phyloP scores from a whole-genome alignment of 2,888 invertebrate species.

The Eristalis arbustorum region DNA sequence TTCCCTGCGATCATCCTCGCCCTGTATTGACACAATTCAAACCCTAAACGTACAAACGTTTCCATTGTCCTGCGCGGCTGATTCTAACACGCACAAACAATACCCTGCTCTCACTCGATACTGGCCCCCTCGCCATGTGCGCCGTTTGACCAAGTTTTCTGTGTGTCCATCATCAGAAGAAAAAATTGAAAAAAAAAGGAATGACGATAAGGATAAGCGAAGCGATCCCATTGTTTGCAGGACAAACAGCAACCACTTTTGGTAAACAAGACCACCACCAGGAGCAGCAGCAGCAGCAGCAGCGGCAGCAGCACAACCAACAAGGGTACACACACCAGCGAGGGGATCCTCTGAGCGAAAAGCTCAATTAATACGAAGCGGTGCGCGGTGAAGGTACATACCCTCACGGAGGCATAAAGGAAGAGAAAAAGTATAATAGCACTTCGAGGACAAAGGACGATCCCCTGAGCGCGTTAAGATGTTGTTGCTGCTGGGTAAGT shows the following conservation, averaged over 20 bases:
- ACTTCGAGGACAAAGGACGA: slow-evolving; percentile 43
- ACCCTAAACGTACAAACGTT: neutral
- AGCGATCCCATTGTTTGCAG: slow-evolving; percentile 20
- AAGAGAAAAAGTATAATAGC: slow-evolving; percentile 25
- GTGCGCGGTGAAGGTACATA: neutral
- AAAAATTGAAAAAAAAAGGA: neutral
- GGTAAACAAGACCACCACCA: slow-evolving; percentile 7
- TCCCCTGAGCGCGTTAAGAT: slow-evolving; percentile 36
- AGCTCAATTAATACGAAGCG: slow-evolving; percentile 39
- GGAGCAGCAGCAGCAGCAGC: neutral
- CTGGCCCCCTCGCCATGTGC: neutral
- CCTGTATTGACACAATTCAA: neutral
- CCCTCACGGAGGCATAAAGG: neutral
- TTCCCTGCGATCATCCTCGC: neutral
- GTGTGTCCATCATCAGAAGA: neutral
- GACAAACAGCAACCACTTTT: slow-evolving; percentile 29
- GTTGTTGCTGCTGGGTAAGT: slow-evolving; percentile 21
- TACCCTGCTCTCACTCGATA: neutral
- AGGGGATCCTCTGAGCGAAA: slow-evolving; percentile 4
- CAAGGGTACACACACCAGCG: neutral
- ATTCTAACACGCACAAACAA: slow-evolving; percentile 16
- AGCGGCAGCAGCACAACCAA: too few species aligned
- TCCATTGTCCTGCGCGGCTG: slow-evolving; percentile 38
- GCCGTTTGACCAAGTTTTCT: neutral
- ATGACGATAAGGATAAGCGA: neutral